These are phyloP conservation scores for Bubo bubo DNA, from an alignment of 2,113 vertebrate genomes.

Conservation along the genomic window DNA sequence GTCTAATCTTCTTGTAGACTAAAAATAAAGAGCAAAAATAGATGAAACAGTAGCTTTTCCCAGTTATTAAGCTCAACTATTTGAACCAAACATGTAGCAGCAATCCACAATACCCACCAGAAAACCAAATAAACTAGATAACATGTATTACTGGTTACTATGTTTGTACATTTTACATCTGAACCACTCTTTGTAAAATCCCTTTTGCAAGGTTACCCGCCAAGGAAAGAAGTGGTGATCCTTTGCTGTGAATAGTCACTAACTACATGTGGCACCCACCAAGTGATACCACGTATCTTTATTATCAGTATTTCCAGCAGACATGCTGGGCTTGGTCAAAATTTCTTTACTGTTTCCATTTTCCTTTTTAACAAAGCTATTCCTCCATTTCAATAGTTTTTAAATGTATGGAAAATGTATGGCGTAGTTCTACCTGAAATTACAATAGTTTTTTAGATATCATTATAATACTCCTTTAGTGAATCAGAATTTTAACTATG, in stretches of 20 bases:
- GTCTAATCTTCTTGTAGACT: slow-evolving; percentile 31
- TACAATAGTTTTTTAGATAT: neutral
- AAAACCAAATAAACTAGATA: neutral
- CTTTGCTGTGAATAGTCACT: neutral
- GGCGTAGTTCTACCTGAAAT: slow-evolving; percentile 17
- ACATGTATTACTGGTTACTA: neutral
- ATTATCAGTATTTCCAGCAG: neutral
- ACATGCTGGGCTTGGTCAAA: neutral
- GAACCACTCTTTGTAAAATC: neutral
- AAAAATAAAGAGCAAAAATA: slow-evolving; percentile 32
- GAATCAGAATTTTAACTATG: slow-evolving; percentile 32
- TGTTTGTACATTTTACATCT: neutral
- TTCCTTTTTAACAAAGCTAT: neutral
- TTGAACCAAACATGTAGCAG: neutral
- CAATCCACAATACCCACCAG: neutral
- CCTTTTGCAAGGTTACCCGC: neutral
- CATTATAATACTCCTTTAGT: neutral
- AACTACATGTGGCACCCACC: neutral
- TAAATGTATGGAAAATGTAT: neutral
- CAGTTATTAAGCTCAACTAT: neutral
- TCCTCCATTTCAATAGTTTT: neutral
- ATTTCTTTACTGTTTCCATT: neutral
- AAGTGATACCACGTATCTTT: neutral
- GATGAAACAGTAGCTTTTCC: slow-evolving; percentile 20
- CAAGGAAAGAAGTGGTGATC: neutral